Evolutionary conservation across 1,140 invertebrate species (phyloP), one percentile per base, ranked within the genome.

Genomic region (Armadillidium nasatum): DNA sequence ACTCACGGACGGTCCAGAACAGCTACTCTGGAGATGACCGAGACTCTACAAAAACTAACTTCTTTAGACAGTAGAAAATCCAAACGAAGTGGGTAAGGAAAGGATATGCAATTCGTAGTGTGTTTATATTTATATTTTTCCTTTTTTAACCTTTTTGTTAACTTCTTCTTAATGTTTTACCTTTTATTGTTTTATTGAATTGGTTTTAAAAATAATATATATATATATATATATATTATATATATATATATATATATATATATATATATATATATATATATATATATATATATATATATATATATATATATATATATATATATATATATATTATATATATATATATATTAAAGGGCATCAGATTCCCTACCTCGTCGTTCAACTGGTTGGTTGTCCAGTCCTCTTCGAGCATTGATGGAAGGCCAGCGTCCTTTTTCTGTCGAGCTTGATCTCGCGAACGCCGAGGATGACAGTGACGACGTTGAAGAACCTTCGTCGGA

Each of bases 361-460:
- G 15, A 50, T 15, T 50, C 46, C 46, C 46, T 50, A 10, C 46
- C 46, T 50, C 46, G 46, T 50, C 46, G 46, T 10, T 50, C 46
- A 10, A 10, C 46, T 9, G 46, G 46, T 9, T 50, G 46, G 46
- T 15, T 50, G 43, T 22, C 79, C 10, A 78, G 75, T 21, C 79
- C 79, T 19, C 70, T 81, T 44, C 72, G 76, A 33, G 78, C 77
- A 44, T 45, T 81, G 22, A 75, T 81, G 7, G 79, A 81, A 67
- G 76, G 75, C 11, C 79, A 81, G 44, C 79, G 75, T n/a, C 79
- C 79, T 13, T 81, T 81, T n/a, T 78, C 79, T n/a, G 79, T 81
- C 10, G 73, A 77, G 7, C 79, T 81, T 44, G 77, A 81, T 71
- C 69, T 81, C 19, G 79, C 79, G 3, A 76, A 76, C 21, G 77